Conservation (phyloP, 2,888 invertebrate genomes). For the Eurois occulta region DNA sequence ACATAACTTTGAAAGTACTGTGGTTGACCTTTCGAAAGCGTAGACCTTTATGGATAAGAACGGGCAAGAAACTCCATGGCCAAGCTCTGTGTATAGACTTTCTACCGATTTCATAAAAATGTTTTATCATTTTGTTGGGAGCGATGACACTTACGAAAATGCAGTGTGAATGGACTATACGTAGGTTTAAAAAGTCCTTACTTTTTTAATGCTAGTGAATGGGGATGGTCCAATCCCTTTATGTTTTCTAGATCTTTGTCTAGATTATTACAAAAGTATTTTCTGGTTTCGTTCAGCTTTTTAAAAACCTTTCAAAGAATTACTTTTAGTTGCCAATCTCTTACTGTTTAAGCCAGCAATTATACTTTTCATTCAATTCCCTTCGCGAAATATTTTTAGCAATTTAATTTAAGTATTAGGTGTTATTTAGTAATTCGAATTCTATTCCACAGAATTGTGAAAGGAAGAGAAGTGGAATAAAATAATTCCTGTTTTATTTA, state of each 20-base stretch:
- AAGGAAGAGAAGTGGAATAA: neutral
- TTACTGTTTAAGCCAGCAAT: conserved; percentile 36
- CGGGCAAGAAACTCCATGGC: neutral
- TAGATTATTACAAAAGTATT: neutral
- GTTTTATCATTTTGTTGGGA: neutral
- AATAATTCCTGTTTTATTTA: neutral
- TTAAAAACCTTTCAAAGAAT: conserved; percentile 21
- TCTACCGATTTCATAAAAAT: neutral
- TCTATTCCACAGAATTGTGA: conserved; percentile 62
- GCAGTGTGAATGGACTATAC: neutral
- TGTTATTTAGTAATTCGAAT: conserved; percentile 68
- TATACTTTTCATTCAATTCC: conserved; percentile 54
- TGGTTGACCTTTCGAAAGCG: neutral
- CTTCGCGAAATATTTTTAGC: conserved; percentile 61
- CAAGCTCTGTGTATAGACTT: neutral
- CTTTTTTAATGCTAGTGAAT: neutral
- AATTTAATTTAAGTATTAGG: conserved; percentile 67
- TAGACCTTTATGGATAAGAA: neutral
- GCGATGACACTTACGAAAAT: neutral
- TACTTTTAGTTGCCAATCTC: conserved; percentile 29
- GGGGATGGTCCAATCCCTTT: neutral
- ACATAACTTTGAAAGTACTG: neutral
- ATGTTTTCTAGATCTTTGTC: too few species aligned
- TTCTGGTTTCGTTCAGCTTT: neutral
- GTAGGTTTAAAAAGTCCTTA: neutral